These are phyloP conservation scores for Bilobella aurantiaca DNA, from an alignment of 1,140 invertebrate species.

Conservation along the genomic window DNA sequence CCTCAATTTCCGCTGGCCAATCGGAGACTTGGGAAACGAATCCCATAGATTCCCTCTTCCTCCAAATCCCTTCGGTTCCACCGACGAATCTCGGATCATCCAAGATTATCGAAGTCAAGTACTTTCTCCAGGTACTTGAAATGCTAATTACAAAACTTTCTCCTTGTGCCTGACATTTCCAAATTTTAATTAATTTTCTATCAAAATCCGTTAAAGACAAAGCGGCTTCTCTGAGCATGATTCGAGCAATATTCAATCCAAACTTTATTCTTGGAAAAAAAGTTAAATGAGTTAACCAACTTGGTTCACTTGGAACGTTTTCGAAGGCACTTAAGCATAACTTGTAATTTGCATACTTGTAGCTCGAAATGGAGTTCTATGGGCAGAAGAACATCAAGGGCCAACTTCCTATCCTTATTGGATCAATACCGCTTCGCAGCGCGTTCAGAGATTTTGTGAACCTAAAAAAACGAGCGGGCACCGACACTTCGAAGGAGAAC, in stretches of 20 bases:
- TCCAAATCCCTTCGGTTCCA: slow-evolving; percentile 1
- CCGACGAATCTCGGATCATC: slow-evolving; percentile 1
- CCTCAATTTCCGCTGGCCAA: background rate
- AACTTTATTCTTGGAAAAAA: too few species aligned
- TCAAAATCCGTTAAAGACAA: too few species aligned
- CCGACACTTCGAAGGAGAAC: background rate
- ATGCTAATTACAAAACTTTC: background rate
- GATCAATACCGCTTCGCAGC: background rate
- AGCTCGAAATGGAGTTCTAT: slow-evolving; percentile 7
- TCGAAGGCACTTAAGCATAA: too few species aligned
- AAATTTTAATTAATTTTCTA: too few species aligned
- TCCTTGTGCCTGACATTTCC: background rate
- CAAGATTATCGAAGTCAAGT: slow-evolving; percentile 2
- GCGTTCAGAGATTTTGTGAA: background rate
- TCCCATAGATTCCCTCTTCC: background rate
- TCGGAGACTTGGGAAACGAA: slow-evolving; percentile 6
- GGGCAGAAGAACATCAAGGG: slow-evolving; percentile 6
- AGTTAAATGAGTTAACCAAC: too few species aligned
- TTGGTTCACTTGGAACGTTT: background rate
- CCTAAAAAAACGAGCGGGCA: background rate
- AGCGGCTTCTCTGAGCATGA: too few species aligned
- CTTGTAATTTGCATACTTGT: background rate
- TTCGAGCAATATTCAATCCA: too few species aligned
- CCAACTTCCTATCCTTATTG: slow-evolving; percentile 7
- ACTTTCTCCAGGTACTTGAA: slow-evolving; percentile 1